These are phyloP conservation scores for Petrophora chlorosata DNA, from an alignment of 2,888 invertebrate species.

Conservation along the genomic window DNA sequence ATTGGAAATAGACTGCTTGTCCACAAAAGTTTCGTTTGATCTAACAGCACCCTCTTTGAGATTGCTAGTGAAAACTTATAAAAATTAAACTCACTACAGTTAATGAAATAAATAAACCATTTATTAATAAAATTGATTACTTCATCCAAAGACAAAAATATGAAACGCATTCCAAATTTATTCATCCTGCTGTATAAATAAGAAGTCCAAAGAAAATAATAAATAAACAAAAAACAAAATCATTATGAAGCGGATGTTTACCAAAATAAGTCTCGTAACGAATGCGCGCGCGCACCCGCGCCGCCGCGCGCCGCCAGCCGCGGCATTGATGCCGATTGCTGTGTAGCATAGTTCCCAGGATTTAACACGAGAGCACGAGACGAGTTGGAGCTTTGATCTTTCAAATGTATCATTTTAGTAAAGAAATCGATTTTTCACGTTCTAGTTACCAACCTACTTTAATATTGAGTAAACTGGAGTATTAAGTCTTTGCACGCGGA, in stretches of 20 bases:
- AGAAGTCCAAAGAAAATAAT: constrained; percentile 21
- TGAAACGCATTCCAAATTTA: background rate
- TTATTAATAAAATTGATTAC: background rate
- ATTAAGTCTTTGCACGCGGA: background rate
- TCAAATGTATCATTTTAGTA: background rate
- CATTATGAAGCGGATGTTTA: constrained; percentile 36
- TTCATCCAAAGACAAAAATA: background rate
- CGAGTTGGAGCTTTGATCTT: constrained; percentile 25
- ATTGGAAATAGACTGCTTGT: no score
- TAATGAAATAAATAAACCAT: no score
- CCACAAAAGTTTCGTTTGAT: no score
- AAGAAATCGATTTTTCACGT: background rate
- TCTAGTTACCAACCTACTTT: no score
- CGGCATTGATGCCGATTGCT: no score
- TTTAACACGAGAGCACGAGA: background rate
- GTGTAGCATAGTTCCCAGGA: background rate
- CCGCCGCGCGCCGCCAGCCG: constrained; percentile 1
- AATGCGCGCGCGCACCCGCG: constrained; percentile 30
- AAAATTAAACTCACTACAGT: no score
- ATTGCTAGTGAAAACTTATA: no score
- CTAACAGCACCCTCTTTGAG: no score
- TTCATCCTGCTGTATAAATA: constrained; percentile 17
- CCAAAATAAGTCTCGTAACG: constrained; percentile 34
- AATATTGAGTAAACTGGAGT: background rate
- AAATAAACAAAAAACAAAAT: constrained; percentile 23